phyloP scores from a whole-genome alignment of 1,140 invertebrate genomes.

The Drosophila dunni region DNA sequence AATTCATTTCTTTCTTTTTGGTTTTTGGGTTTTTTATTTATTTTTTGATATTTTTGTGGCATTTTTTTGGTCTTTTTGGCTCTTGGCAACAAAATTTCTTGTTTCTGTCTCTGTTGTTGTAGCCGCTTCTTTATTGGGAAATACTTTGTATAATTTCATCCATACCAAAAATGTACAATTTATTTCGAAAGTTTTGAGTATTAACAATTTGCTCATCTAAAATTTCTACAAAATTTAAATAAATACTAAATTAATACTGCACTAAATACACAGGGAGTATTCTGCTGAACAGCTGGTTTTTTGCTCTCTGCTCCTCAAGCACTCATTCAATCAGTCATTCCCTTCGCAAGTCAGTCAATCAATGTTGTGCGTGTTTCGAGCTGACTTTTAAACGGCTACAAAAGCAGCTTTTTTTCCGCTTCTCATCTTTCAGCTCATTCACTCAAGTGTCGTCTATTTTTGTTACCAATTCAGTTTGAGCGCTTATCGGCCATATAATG shows the following conservation, averaged over 20 bases:
- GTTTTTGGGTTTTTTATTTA: constrained; percentile 53
- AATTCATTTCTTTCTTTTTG: constrained; percentile 77
- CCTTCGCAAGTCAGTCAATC: neutral
- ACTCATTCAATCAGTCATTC: neutral
- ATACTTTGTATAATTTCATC: constrained; percentile 40
- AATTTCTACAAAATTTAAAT: constrained; percentile 32
- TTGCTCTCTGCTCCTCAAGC: neutral
- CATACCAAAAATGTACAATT: constrained; percentile 50
- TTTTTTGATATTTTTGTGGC: constrained; percentile 49
- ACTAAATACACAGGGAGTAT: neutral
- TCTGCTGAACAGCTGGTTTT: too few species aligned
- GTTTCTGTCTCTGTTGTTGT: constrained; percentile 4
- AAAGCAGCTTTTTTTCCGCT: too few species aligned
- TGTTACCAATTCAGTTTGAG: neutral
- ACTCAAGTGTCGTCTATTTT: constrained; percentile 7
- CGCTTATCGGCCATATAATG: neutral
- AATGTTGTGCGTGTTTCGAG: neutral
- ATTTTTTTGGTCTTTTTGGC: constrained; percentile 48
- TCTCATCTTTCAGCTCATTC: neutral
- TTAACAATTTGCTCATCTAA: constrained; percentile 3
- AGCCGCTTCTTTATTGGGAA: constrained; percentile 43
- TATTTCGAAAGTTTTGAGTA: constrained; percentile 57
- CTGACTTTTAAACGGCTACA: too few species aligned
- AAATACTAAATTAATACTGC: constrained; percentile 6
- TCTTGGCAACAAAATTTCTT: constrained; percentile 35